Evolutionary conservation across 2,113 vertebrate species (phyloP).

Genomic region (Sinosuthora webbiana): DNA sequence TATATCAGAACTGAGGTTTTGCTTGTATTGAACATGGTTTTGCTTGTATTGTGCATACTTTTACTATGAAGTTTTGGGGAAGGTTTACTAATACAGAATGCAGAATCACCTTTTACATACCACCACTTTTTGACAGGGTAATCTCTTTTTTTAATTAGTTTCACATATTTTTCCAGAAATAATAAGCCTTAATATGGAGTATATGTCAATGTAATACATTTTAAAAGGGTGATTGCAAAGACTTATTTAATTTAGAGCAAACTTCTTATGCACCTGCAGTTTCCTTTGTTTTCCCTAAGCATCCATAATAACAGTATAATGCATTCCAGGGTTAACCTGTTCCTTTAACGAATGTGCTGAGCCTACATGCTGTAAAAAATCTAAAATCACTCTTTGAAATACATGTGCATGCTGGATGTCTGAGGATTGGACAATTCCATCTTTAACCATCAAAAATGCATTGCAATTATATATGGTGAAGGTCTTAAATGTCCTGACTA

Average conservation of each 20-base stretch:
- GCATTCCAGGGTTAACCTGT: not conserved
- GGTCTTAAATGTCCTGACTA: not conserved
- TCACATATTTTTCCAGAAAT: not conserved
- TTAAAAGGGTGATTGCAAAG: not conserved
- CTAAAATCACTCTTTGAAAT: not conserved
- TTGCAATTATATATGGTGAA: not conserved
- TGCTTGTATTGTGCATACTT: not conserved
- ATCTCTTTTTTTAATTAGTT: not conserved
- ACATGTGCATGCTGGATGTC: not conserved
- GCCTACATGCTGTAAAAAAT: not conserved
- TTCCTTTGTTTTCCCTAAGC: constrained; percentile 1
- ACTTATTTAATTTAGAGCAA: not conserved
- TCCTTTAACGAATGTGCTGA: not conserved
- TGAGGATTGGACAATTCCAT: not conserved
- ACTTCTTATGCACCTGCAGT: not conserved
- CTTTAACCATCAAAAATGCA: not conserved
- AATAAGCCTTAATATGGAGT: not conserved
- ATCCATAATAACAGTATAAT: not conserved
- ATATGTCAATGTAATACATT: not conserved
- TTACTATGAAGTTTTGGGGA: not conserved
- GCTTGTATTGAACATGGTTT: too few species aligned
- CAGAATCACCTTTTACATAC: not conserved
- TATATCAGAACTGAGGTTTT: not conserved
- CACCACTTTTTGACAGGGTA: not conserved
- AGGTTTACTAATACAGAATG: not conserved